A percentile compares a stretch with the other conserved stretches of the same genome.
Evolutionary conservation across 2,888 invertebrate genomes (phyloP).

Genomic region (Parasteatoda lunata): DNA sequence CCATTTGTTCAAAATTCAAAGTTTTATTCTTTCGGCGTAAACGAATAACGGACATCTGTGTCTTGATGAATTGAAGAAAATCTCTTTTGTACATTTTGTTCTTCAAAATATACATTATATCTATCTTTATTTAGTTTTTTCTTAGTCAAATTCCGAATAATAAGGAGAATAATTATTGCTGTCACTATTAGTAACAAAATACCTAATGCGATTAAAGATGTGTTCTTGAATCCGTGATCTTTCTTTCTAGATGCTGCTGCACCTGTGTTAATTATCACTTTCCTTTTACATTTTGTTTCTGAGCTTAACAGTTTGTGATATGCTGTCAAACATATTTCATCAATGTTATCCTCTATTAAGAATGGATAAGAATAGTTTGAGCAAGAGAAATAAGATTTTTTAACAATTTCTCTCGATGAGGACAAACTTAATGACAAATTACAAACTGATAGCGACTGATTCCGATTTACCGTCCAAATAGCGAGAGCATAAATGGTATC

Average conservation of each 20-base stretch:
- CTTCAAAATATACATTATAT: constrained; percentile 44
- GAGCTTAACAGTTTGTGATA: constrained; percentile 3
- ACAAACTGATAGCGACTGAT: constrained; percentile 10
- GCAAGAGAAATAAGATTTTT: constrained; percentile 11
- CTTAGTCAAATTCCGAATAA: constrained; percentile 27
- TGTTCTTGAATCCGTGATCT: constrained; percentile 36
- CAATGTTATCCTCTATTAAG: background rate
- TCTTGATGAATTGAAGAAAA: constrained; percentile 18
- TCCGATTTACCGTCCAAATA: constrained; percentile 33
- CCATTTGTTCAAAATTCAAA: background rate
- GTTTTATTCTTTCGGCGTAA: constrained; percentile 22
- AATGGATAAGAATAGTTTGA: constrained; percentile 4
- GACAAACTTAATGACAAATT: constrained; percentile 12
- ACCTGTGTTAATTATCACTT: background rate
- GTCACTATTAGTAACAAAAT: constrained; percentile 26
- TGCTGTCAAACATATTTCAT: constrained; percentile 10
- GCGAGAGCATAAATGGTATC: background rate
- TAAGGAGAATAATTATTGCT: constrained; percentile 23
- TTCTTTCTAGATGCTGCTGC: constrained; percentile 27
- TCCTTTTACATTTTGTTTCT: constrained; percentile 6
- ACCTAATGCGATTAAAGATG: constrained; percentile 35
- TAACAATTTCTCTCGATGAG: constrained; percentile 2
- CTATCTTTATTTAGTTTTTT: constrained; percentile 19
- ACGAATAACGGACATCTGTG: constrained; percentile 47
- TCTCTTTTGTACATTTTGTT: constrained; percentile 34